Evolutionary conservation across 1,140 invertebrate genomes (phyloP).

Genomic region (Apocrypta bakeri): DNA sequence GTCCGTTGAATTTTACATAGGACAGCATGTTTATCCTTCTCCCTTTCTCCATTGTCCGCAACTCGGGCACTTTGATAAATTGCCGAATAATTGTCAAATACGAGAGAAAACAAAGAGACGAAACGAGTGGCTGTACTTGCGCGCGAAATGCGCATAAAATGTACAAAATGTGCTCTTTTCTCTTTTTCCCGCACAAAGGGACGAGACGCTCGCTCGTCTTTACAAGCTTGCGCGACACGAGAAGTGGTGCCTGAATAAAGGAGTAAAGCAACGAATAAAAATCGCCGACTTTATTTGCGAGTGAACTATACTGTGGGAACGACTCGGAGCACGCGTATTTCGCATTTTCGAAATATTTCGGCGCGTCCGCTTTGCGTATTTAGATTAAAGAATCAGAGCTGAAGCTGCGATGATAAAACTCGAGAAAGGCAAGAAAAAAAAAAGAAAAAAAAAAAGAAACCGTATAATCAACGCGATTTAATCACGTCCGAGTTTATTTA

Average conservation of each 20-base stretch:
- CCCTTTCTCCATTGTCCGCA: constrained; percentile 68
- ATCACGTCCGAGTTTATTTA: constrained; percentile 69
- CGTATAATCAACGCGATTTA: constrained; percentile 71
- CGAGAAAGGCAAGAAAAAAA: constrained; percentile 26
- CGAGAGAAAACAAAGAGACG: constrained; percentile 63
- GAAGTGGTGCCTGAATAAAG: constrained; percentile 21
- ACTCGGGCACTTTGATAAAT: constrained; percentile 71
- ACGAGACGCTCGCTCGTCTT: background rate
- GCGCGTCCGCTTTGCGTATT: too few species aligned
- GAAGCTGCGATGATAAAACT: background rate
- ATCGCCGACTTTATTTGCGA: constrained; percentile 46
- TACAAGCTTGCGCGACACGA: constrained; percentile 21
- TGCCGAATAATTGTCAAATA: constrained; percentile 75
- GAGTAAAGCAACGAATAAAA: background rate
- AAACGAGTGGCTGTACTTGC: background rate
- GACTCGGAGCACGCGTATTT: background rate
- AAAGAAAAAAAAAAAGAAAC: constrained; percentile 47
- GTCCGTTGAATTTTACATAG: constrained; percentile 15
- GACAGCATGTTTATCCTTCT: constrained; percentile 34
- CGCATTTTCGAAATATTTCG: background rate
- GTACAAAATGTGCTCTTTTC: constrained; percentile 16
- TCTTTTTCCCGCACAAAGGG: constrained; percentile 14
- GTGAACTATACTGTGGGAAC: constrained; percentile 23
- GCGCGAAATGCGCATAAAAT: constrained; percentile 13
- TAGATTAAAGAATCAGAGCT: background rate